A percentile compares a stretch with the other conserved stretches of the same genome.
Conservation (phyloP, 2,888 invertebrate species). For the Spodoptera exigua region DNA sequence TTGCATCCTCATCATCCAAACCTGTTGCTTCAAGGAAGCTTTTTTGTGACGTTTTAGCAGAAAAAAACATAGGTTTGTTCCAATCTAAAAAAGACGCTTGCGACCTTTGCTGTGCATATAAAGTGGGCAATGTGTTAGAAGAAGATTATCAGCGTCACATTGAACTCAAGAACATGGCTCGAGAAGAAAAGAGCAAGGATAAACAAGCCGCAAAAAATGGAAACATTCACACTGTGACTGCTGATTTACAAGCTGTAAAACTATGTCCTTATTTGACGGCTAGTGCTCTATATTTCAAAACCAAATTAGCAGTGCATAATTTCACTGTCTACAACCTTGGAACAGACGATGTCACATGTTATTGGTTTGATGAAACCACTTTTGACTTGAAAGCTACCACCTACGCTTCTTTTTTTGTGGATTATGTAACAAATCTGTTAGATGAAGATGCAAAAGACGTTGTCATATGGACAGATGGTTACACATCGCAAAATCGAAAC, state of each 20-base stretch:
- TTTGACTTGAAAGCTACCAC: constrained; percentile 57
- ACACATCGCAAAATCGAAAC: constrained; percentile 26
- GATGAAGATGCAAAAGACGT: constrained; percentile 47
- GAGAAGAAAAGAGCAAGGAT: constrained; percentile 19
- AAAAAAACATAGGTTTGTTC: constrained; percentile 50
- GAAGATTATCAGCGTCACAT: background rate
- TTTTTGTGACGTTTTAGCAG: constrained; percentile 46
- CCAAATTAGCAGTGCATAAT: constrained; percentile 55
- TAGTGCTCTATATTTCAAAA: constrained; percentile 52
- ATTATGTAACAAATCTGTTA: constrained; percentile 52
- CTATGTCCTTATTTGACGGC: constrained; percentile 50
- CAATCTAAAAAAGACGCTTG: constrained; percentile 54
- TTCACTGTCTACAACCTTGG: constrained; percentile 44
- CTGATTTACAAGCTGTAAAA: constrained; percentile 54
- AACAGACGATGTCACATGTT: constrained; percentile 43
- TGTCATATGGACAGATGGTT: constrained; percentile 47
- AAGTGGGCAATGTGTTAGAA: constrained; percentile 22
- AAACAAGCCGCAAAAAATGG: constrained; percentile 53
- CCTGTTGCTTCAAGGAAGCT: constrained; percentile 19
- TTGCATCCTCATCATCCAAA: background rate
- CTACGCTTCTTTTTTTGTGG: constrained; percentile 56
- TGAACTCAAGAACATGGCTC: constrained; percentile 39
- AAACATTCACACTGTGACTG: constrained; percentile 43
- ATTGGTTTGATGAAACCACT: constrained; percentile 46
- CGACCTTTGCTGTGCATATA: constrained; percentile 35